Base-by-base conservation (phyloP, 2,797 vertebrate genomes). In the Phrynocephalus forsythii region DNA sequence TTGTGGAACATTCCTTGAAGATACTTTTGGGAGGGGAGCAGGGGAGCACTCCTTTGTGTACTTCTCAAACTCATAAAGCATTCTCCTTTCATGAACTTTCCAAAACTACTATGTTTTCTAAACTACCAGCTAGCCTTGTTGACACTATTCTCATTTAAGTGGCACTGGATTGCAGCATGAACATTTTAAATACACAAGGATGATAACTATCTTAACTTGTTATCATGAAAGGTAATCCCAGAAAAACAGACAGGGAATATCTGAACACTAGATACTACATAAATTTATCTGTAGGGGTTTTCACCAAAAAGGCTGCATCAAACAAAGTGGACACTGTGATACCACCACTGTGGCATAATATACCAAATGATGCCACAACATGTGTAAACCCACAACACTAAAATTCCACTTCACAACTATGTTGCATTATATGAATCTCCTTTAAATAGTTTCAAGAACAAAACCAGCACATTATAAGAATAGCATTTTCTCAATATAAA, bases 261-360 rank as follows among this genome's bases (percentile, higher is more conserved):
- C 15, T 28, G 78, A 69, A 7, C 33, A 26, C 20, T 18, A 86
- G 8, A 85, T 63, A 85, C 30, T 77, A 85, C 33, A 82, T 83
- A 72, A 78, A 33, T 38, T 85, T 92, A 90, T 83, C 38, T 87
- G 56, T 28, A 94, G 78, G 77, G 89, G 48, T 79, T 91, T 81
- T 88, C 69, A 86, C 77, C 38, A 88, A 90, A 44, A 50, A 87
- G 76, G 71, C 79, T 90, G n/a, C 77, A 91, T 52, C 38, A 87
- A 88, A 88, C 69, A 90, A 88, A 81, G 80, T 0, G 0, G 0
- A 87, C 79, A 81, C 38, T 22, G 44, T 48, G 18, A 44, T 9
- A 22, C 8, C 73, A 22, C 73, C 22, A 44, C 44, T 48, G 33
- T 76, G 73, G 44, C 22, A 76, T 76, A 76, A 44, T 76, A 44